Percentiles rank a stretch among this genome's conserved stretches.
Evolutionary conservation across 1,140 invertebrate genomes (phyloP).

Genomic region (Bombus superbus): DNA sequence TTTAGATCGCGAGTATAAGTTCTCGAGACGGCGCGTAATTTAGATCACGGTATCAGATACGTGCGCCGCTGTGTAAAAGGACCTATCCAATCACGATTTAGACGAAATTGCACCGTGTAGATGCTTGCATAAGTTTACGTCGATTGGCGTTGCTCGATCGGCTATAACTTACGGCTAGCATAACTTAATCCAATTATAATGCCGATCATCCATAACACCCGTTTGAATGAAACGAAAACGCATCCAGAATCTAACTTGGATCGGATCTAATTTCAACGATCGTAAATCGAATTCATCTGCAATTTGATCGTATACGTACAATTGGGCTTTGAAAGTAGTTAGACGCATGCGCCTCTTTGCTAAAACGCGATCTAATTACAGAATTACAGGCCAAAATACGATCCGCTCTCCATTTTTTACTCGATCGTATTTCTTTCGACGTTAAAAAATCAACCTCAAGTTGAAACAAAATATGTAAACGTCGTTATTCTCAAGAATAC

Average conservation of each 20-base stretch:
- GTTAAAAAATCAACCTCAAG: too few species aligned
- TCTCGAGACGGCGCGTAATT: slow-evolving; percentile 17
- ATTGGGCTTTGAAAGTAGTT: too few species aligned
- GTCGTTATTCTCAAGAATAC: too few species aligned
- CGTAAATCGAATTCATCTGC: not conserved
- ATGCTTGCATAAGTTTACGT: not conserved
- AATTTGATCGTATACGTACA: not conserved
- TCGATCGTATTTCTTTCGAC: too few species aligned
- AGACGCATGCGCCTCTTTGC: not conserved
- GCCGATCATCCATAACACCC: not conserved
- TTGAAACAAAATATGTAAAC: too few species aligned
- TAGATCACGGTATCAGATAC: slow-evolving; percentile 22
- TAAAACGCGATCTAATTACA: not conserved
- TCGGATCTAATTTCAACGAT: not conserved
- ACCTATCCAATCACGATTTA: slow-evolving; percentile 34
- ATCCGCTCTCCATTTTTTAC: too few species aligned
- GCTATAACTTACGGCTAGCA: slow-evolving; percentile 19
- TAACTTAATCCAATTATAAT: slow-evolving; percentile 46
- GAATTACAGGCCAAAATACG: not conserved
- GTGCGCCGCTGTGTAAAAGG: not conserved
- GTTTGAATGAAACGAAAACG: not conserved
- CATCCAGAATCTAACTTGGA: not conserved
- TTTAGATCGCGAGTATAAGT: slow-evolving; percentile 23
- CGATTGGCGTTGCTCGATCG: not conserved
- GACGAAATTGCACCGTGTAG: slow-evolving; percentile 38